A percentile compares a stretch with the other conserved stretches of the same genome.
These are phyloP conservation scores for Danaus melanippus DNA, from an alignment of 1,140 invertebrate genomes.

Conservation along the genomic window DNA sequence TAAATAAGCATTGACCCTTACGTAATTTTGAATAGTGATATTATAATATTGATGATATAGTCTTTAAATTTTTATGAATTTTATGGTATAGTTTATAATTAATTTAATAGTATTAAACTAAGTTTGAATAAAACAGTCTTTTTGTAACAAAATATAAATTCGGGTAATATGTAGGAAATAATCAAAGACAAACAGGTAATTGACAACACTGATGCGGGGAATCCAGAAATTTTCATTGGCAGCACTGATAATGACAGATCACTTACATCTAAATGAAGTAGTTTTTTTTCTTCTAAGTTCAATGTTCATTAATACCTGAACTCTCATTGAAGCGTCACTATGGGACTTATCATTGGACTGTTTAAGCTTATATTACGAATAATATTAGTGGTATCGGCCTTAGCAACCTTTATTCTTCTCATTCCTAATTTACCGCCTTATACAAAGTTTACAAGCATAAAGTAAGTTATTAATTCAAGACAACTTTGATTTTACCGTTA, in stretches of 20 bases:
- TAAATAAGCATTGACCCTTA: too few relatives aligned
- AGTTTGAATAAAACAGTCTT: too few relatives aligned
- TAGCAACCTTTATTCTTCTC: constrained; percentile 38
- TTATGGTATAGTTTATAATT: too few relatives aligned
- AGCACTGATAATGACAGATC: constrained; percentile 3
- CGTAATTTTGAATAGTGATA: too few relatives aligned
- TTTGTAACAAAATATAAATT: too few relatives aligned
- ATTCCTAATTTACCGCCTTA: constrained; percentile 63
- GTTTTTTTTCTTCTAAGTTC: constrained; percentile 10
- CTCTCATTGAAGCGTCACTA: constrained; percentile 17
- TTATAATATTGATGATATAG: too few relatives aligned
- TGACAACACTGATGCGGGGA: neutral
- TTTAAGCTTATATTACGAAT: constrained; percentile 41
- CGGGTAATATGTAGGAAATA: too few relatives aligned
- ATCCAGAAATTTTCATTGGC: neutral
- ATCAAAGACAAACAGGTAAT: too few relatives aligned
- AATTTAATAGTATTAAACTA: too few relatives aligned
- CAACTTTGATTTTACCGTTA: constrained; percentile 23
- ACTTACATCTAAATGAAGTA: neutral
- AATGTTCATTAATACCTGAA: constrained; percentile 7
- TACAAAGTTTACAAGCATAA: constrained; percentile 50
- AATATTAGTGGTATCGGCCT: constrained; percentile 32
- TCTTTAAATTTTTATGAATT: too few relatives aligned
- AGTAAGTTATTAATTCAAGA: constrained; percentile 43
- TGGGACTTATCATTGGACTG: constrained; percentile 47